Evolutionary conservation across 2,888 invertebrate genomes (phyloP).

Genomic region (Ophioninae sp.): DNA sequence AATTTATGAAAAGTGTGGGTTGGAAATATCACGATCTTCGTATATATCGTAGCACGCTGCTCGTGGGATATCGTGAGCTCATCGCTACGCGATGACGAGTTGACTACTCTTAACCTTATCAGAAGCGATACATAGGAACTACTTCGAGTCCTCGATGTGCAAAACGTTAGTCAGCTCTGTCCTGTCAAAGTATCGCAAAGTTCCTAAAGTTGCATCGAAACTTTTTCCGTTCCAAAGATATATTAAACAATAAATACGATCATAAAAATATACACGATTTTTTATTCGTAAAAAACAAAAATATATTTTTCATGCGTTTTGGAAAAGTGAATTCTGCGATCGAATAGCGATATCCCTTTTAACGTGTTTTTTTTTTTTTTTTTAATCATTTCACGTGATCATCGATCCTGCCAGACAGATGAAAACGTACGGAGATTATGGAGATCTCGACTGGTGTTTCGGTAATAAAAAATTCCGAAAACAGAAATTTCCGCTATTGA

Average conservation of each 20-base stretch:
- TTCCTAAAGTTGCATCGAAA: slow-evolving; percentile 21
- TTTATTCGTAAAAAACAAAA: background rate
- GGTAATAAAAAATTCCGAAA: background rate
- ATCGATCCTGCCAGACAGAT: slow-evolving; percentile 12
- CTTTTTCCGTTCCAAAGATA: slow-evolving; percentile 5
- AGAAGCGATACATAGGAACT: slow-evolving; percentile 15
- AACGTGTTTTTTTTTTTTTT: background rate
- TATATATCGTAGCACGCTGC: background rate
- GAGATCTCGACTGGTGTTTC: slow-evolving; percentile 49
- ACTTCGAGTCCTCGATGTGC: slow-evolving; percentile 31
- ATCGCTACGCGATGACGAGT: background rate
- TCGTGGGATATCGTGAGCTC: slow-evolving; percentile 36
- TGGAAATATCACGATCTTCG: slow-evolving; percentile 12
- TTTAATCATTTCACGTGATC: background rate
- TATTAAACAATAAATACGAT: background rate
- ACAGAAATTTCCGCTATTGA: background rate
- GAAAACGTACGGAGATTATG: slow-evolving; percentile 46
- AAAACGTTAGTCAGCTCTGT: slow-evolving; percentile 47
- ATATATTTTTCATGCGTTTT: background rate
- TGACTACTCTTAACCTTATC: slow-evolving; percentile 56
- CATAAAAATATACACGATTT: background rate
- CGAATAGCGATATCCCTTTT: background rate
- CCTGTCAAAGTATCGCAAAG: slow-evolving; percentile 9
- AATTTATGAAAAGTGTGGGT: slow-evolving; percentile 10
- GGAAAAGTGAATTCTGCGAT: background rate